Evolutionary conservation across 1,140 invertebrate species (phyloP).

Genomic region (Drusus annulatus): DNA sequence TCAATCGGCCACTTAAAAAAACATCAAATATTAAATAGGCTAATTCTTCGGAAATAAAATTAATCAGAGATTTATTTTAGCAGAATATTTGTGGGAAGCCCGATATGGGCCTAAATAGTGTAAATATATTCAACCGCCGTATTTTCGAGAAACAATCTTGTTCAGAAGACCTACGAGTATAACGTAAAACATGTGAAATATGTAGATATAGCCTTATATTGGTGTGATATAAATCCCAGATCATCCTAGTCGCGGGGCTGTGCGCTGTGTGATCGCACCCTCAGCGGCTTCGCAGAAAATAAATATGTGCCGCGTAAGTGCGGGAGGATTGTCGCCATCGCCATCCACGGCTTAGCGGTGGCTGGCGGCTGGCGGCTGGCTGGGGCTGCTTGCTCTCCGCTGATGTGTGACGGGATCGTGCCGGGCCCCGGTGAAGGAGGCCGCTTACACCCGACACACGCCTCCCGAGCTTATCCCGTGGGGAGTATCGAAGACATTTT

Average conservation of each 20-base stretch:
- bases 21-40: too few relatives aligned
- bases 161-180: too few relatives aligned
- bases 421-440: neutral
- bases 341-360: neutral
- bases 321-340: neutral
- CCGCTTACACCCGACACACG: too few relatives aligned
- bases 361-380: neutral
- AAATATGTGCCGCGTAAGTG: neutral
- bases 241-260: conserved; percentile 5
- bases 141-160: too few relatives aligned
- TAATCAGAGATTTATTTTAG: too few relatives aligned
- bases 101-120: too few relatives aligned
- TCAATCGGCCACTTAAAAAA: too few relatives aligned
- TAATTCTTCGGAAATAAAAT: too few relatives aligned
- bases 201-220: neutral
- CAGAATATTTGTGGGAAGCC: too few relatives aligned
- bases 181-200: too few relatives aligned
- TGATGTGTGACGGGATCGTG: conserved; percentile 10
- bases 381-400: neutral
- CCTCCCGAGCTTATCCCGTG: neutral
- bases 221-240: conserved; percentile 24
- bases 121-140: too few relatives aligned
- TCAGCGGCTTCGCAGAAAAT: conserved; percentile 5
- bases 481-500: neutral
- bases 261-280: neutral